These are phyloP conservation scores for Epinotia nisella DNA, from an alignment of 2,888 invertebrate genomes.

Conservation along the genomic window DNA sequence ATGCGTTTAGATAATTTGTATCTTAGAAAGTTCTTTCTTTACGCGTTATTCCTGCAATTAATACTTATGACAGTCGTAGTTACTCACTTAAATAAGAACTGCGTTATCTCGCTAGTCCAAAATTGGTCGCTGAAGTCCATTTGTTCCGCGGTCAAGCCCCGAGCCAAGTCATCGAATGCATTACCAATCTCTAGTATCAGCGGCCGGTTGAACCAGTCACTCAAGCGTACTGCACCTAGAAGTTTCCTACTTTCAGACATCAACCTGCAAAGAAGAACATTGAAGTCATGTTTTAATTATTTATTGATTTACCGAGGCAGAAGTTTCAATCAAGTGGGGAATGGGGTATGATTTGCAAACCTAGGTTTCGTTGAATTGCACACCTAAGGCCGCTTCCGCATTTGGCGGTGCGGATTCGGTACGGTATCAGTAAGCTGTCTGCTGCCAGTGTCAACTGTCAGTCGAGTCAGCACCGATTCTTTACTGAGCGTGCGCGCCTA, in stretches of 20 bases:
- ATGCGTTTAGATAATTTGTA: not conserved
- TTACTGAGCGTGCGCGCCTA: too few species aligned
- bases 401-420: too few species aligned
- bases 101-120: constrained; percentile 89
- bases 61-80: not conserved
- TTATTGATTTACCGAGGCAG: too few species aligned
- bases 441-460: too few species aligned
- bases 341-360: too few species aligned
- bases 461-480: too few species aligned
- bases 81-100: constrained; percentile 75
- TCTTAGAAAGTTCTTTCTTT: not conserved
- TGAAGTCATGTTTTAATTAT: not conserved
- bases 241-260: constrained; percentile 84
- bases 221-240: constrained; percentile 85
- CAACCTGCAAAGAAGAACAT: constrained; percentile 72
- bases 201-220: constrained; percentile 89
- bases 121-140: constrained; percentile 91
- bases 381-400: too few species aligned
- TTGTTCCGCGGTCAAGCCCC: constrained; percentile 91
- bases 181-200: constrained; percentile 86
- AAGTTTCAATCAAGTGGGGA: not conserved
- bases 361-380: not conserved
- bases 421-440: too few species aligned
- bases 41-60: not conserved
- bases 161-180: constrained; percentile 88